These are phyloP conservation scores for Sylvia borin DNA, from an alignment of 2,797 vertebrate species.

Conservation along the genomic window DNA sequence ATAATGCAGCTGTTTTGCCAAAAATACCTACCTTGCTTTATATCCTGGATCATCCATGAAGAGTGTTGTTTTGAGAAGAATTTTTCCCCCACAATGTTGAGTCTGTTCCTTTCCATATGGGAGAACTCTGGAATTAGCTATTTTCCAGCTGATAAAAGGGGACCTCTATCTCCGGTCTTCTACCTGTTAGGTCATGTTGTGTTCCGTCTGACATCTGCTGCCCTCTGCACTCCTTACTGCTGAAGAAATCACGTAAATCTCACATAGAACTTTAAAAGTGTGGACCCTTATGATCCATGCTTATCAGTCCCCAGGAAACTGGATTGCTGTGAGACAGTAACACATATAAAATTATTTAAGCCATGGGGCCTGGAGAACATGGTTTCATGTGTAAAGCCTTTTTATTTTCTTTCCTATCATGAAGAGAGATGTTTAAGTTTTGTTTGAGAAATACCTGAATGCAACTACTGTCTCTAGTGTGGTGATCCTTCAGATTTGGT, in stretches of 20 bases:
- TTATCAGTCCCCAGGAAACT: background rate
- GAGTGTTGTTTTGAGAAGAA: background rate
- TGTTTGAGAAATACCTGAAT: background rate
- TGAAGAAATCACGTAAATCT: background rate
- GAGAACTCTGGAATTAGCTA: background rate
- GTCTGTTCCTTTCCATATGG: background rate
- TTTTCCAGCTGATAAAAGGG: background rate
- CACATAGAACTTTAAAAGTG: background rate
- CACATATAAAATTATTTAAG: background rate
- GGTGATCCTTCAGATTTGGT: background rate
- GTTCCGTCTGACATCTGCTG: background rate
- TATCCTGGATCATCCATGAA: background rate
- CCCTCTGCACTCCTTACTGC: background rate
- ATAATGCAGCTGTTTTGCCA: background rate
- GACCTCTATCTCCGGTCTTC: background rate
- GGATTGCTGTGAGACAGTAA: background rate
- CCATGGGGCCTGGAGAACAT: background rate
- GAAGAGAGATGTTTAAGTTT: background rate
- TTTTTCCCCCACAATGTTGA: accelerated
- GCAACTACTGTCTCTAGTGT: background rate
- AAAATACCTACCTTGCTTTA: background rate
- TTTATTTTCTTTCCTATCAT: background rate
- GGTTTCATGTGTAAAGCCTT: background rate
- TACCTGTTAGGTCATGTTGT: background rate
- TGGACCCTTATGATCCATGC: background rate